Percentiles rank a stretch among this genome's conserved stretches.
phyloP scores from a whole-genome alignment of 2,113 vertebrate genomes.

The Brachyhypopomus occidentalis region DNA sequence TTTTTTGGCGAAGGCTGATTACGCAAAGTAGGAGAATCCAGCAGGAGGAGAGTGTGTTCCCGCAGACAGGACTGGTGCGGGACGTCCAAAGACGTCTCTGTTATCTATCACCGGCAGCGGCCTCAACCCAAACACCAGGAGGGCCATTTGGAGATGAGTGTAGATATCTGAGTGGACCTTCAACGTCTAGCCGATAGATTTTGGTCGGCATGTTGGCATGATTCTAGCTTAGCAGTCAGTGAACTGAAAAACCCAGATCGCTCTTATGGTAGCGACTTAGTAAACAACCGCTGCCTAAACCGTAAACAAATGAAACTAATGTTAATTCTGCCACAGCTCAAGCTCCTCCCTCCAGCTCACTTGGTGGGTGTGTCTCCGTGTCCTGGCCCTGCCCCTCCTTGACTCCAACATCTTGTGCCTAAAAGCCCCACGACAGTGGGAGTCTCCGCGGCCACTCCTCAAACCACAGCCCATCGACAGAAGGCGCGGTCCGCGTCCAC shows the following conservation, averaged over 20 bases:
- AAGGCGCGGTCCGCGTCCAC: no score
- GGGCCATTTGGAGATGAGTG: background rate
- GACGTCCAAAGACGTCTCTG: conserved; percentile 40
- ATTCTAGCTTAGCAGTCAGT: conserved; percentile 22
- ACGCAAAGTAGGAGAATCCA: conserved; percentile 56
- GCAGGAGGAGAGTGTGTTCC: conserved; percentile 43
- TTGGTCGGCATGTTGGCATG: background rate
- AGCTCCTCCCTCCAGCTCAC: no score
- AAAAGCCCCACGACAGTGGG: no score
- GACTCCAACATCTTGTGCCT: no score
- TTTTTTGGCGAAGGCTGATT: conserved; percentile 46
- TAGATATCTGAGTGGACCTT: conserved; percentile 4
- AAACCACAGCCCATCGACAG: no score
- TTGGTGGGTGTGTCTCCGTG: no score
- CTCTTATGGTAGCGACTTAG: conserved; percentile 5
- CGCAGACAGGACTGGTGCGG: conserved; percentile 21
- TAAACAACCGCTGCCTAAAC: conserved; percentile 1
- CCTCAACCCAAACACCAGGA: background rate
- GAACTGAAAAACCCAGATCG: conserved; percentile 18
- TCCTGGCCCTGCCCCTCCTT: no score
- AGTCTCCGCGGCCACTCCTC: background rate
- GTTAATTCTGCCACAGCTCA: background rate
- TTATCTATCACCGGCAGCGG: conserved; percentile 46
- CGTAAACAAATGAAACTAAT: background rate
- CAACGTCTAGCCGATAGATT: background rate